A percentile compares a stretch with the other conserved stretches of the same genome.
These are phyloP conservation scores for Channallabes apus DNA, from an alignment of 2,797 vertebrate species.

Conservation along the genomic window DNA sequence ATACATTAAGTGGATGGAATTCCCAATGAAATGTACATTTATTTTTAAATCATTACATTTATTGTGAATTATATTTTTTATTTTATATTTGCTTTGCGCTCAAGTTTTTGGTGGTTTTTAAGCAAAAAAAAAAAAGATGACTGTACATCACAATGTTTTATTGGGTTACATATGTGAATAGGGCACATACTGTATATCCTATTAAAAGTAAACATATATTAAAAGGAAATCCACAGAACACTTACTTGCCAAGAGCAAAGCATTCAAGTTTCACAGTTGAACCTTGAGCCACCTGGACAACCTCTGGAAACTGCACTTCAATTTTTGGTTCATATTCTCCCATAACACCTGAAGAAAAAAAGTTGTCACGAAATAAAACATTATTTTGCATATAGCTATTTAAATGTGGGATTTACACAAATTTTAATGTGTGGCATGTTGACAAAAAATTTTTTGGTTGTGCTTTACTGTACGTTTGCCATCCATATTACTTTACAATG, in stretches of 20 bases:
- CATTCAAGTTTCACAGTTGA: slow-evolving; percentile 92
- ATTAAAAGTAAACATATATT: not conserved
- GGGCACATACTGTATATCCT: not conserved
- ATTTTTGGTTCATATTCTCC: slow-evolving; percentile 99
- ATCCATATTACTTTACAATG: slow-evolving; percentile 27
- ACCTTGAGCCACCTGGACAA: slow-evolving; percentile 88
- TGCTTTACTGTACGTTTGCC: slow-evolving; percentile 29
- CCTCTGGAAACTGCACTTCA: slow-evolving; percentile 97
- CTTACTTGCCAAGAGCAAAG: slow-evolving; percentile 98
- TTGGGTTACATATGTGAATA: not conserved
- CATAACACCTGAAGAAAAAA: slow-evolving; percentile 85
- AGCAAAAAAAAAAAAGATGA: not conserved
- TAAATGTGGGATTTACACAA: slow-evolving; percentile 7
- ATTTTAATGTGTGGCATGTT: not conserved
- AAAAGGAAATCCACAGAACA: slow-evolving; percentile 28
- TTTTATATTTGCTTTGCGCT: not conserved
- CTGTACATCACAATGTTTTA: not conserved
- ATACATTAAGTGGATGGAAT: not conserved
- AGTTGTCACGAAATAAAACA: slow-evolving; percentile 49
- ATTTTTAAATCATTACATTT: not conserved
- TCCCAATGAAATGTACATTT: not conserved
- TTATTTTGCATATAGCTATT: not conserved
- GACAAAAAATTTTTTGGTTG: slow-evolving; percentile 3
- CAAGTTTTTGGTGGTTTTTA: not conserved
- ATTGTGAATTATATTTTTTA: not conserved